A percentile compares a stretch with the other conserved stretches of the same genome.
Conservation (phyloP, 2,888 invertebrate genomes). For the Leptogaster cylindrica region DNA sequence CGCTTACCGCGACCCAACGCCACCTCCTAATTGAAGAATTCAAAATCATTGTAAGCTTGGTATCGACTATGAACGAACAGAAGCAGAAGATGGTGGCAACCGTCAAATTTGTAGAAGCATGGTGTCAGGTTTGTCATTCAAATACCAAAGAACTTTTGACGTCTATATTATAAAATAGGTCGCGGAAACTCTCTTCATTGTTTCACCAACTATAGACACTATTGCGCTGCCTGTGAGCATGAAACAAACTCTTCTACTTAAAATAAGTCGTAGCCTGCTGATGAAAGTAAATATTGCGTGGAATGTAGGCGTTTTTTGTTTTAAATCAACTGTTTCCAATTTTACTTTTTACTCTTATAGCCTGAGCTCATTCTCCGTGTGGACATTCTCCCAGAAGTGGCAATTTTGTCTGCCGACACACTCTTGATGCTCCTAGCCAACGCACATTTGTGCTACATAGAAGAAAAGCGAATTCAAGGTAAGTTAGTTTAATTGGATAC, state of each 20-base stretch:
- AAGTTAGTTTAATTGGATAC: no score
- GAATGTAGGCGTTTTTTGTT: no score
- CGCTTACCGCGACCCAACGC: slow-evolving; percentile 73
- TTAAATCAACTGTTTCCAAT: no score
- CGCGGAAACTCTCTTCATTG: slow-evolving; percentile 81
- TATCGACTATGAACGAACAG: slow-evolving; percentile 76
- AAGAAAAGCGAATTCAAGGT: no score
- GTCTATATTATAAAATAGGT: slow-evolving; percentile 63
- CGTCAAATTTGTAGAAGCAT: slow-evolving; percentile 83
- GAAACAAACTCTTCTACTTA: slow-evolving; percentile 76
- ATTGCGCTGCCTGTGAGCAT: slow-evolving; percentile 74
- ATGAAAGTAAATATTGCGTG: slow-evolving; percentile 76
- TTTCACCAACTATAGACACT: slow-evolving; percentile 77
- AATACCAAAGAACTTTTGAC: no score
- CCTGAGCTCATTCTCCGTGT: no score
- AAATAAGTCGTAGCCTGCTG: slow-evolving; percentile 77
- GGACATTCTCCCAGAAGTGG: no score
- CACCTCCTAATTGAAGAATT: slow-evolving; percentile 72
- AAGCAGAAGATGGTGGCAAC: slow-evolving; percentile 75
- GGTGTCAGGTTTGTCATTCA: slow-evolving; percentile 79
- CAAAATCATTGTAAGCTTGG: slow-evolving; percentile 74
- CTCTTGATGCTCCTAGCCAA: no score
- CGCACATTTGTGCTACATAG: no score
- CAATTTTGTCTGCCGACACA: no score
- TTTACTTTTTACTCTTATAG: no score